Evolutionary conservation across 2,113 vertebrate genomes (phyloP).

Genomic region (Lynx canadensis): DNA sequence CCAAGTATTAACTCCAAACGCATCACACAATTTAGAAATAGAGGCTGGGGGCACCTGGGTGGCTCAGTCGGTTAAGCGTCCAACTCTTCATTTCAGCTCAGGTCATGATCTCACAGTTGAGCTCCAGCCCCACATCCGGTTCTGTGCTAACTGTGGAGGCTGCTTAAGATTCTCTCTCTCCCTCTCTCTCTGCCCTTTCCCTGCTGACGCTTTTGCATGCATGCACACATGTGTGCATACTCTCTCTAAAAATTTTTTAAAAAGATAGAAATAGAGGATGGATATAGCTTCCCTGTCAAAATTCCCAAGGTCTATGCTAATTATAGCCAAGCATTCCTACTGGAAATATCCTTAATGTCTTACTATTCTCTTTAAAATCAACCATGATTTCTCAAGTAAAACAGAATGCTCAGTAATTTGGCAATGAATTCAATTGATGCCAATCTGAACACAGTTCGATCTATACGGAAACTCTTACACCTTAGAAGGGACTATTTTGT

Average conservation of each 20-base stretch:
- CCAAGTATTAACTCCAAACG: background rate
- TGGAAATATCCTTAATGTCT: conserved; percentile 49
- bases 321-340: conserved; percentile 19
- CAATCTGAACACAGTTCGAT: conserved; percentile 6
- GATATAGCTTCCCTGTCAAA: conserved; percentile 48
- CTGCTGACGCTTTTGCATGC: too few species aligned
- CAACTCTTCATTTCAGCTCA: too few species aligned
- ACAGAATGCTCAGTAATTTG: conserved; percentile 4
- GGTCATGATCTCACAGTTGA: background rate
- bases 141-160: too few species aligned
- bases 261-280: background rate
- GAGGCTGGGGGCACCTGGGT: background rate
- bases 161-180: too few species aligned
- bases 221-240: too few species aligned
- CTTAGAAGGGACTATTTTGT: background rate
- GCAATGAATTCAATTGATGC: background rate
- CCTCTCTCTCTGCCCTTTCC: too few species aligned
- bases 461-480: background rate
- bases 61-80: too few species aligned
- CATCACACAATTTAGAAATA: background rate
- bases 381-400: conserved; percentile 40
- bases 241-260: too few species aligned
- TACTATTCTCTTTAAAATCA: conserved; percentile 22
- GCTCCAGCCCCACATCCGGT: too few species aligned
- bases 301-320: background rate